Conservation (phyloP, 2,113 vertebrate genomes). For the Cnemophilus loriae region DNA sequence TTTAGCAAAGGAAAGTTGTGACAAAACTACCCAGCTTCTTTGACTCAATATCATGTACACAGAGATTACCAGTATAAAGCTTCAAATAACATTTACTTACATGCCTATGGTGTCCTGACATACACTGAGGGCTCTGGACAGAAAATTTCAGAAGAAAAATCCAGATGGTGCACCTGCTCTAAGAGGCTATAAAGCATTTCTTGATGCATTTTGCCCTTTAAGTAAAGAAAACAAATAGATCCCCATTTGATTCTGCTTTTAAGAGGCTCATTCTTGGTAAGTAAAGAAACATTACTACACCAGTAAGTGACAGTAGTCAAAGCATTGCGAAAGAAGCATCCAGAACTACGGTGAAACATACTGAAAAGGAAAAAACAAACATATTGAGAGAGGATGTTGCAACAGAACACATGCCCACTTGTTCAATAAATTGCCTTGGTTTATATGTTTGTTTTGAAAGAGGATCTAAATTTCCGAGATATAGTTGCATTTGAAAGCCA, state of each 20-base stretch:
- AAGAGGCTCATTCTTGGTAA: neutral
- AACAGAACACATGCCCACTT: neutral
- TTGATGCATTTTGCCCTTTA: neutral
- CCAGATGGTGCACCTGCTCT: neutral
- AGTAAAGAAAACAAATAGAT: neutral
- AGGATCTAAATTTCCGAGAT: constrained; percentile 21
- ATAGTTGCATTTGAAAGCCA: neutral
- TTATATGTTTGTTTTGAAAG: constrained; percentile 4
- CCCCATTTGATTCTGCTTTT: neutral
- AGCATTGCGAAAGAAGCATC: neutral
- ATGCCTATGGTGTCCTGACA: neutral
- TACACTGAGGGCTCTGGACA: neutral
- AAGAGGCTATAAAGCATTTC: neutral
- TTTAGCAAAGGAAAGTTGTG: neutral
- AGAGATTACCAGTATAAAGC: neutral
- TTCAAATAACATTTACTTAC: neutral
- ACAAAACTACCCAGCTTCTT: neutral
- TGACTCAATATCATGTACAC: rapidly evolving
- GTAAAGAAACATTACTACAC: neutral
- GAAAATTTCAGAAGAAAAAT: neutral
- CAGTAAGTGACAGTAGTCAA: neutral
- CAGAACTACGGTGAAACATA: neutral
- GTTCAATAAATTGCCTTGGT: neutral
- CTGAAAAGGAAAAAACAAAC: neutral
- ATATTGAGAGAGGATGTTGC: neutral